A percentile compares a stretch with the other conserved stretches of the same genome.
Conservation (phyloP, 2,888 invertebrate species). For the Synanthedon vespiformis region DNA sequence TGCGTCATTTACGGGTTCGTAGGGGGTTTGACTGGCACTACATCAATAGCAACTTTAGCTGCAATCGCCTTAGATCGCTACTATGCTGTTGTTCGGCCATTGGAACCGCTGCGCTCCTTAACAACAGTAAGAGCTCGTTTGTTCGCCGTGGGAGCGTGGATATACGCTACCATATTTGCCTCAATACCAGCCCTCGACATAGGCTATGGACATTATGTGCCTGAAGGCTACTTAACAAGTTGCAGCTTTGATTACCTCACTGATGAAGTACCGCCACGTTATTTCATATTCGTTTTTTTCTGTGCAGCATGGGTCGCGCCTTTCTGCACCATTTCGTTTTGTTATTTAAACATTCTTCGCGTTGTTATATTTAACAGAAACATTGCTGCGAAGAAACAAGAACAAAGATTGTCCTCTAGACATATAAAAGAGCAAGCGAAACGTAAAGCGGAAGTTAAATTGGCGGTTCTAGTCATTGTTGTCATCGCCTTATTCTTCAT, state of each 20-base stretch:
- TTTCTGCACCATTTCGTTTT: slow-evolving; percentile 76
- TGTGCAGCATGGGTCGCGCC: slow-evolving; percentile 82
- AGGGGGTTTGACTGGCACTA: slow-evolving; percentile 84
- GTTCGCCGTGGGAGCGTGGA: slow-evolving; percentile 76
- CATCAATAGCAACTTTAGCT: slow-evolving; percentile 83
- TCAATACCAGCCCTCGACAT: slow-evolving; percentile 77
- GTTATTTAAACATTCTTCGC: slow-evolving; percentile 78
- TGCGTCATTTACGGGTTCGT: slow-evolving; percentile 84
- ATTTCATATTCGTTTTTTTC: slow-evolving; percentile 81
- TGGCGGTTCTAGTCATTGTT: slow-evolving; percentile 76
- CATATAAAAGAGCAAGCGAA: slow-evolving; percentile 74
- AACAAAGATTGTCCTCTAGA: slow-evolving; percentile 61
- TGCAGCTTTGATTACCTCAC: slow-evolving; percentile 89
- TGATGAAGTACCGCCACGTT: slow-evolving; percentile 68
- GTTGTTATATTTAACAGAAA: slow-evolving; percentile 71
- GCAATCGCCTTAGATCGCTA: slow-evolving; percentile 86
- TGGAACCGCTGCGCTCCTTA: slow-evolving; percentile 75
- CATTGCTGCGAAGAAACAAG: slow-evolving; percentile 51
- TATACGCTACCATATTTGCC: slow-evolving; percentile 78
- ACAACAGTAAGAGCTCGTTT: slow-evolving; percentile 73
- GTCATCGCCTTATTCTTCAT: slow-evolving; percentile 81
- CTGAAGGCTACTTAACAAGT: slow-evolving; percentile 86
- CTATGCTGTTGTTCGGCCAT: slow-evolving; percentile 83
- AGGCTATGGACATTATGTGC: slow-evolving; percentile 81
- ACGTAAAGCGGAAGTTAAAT: slow-evolving; percentile 77